Evolutionary conservation across 1,140 invertebrate species (phyloP).

Genomic region (Ostrea edulis): DNA sequence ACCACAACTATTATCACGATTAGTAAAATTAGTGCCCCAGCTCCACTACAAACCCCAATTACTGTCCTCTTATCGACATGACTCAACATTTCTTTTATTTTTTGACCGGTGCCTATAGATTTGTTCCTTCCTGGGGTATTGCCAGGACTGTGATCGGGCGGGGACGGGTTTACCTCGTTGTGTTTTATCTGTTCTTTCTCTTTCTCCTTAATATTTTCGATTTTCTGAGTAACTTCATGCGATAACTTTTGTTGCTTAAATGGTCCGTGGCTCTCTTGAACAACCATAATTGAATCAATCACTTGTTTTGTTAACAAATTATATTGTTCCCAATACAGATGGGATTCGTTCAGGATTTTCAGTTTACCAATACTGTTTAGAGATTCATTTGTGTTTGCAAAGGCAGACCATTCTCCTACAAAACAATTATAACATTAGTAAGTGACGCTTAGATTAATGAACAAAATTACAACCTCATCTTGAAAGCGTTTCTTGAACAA

Average conservation of each 20-base stretch:
- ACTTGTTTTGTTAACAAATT: conserved; percentile 79
- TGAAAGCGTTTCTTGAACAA: background rate
- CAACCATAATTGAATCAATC: conserved; percentile 70
- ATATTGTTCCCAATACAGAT: conserved; percentile 94
- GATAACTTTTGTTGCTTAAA: conserved; percentile 22
- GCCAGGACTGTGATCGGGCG: background rate
- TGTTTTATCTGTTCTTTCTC: conserved; percentile 13
- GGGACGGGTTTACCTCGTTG: background rate
- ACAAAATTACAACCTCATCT: background rate
- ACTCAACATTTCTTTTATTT: conserved; percentile 35
- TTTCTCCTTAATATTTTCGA: conserved; percentile 20
- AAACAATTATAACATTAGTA: conserved; percentile 13
- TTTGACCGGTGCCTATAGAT: conserved; percentile 1
- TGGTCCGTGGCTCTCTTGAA: conserved; percentile 69
- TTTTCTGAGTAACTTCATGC: conserved; percentile 18
- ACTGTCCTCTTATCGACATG: conserved; percentile 52
- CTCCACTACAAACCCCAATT: conserved; percentile 52
- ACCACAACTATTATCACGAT: conserved; percentile 54
- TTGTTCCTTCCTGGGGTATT: background rate
- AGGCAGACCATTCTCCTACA: conserved; percentile 70
- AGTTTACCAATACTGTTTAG: conserved; percentile 91
- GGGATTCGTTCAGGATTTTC: conserved; percentile 90
- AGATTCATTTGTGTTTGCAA: conserved; percentile 82
- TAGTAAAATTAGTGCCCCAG: conserved; percentile 52
- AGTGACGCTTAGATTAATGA: background rate